Base-by-base conservation (phyloP, 2,113 vertebrate genomes). In the Corythoichthys haematopterus region DNA sequence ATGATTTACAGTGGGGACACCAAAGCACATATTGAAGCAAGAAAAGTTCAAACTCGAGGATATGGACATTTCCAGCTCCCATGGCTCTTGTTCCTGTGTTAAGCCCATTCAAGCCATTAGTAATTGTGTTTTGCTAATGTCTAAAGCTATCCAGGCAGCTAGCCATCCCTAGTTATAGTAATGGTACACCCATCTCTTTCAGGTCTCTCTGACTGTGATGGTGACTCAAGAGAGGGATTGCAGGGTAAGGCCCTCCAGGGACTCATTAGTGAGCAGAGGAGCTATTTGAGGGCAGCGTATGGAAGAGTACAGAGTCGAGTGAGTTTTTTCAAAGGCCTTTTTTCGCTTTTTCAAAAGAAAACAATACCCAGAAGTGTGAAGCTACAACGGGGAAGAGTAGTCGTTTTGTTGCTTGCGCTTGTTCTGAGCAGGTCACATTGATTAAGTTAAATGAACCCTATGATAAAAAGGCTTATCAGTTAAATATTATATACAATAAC, bases 241-340 rank as follows among this genome's bases (percentile, higher is more conserved):
- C 57, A 61, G 66, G 83, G 66, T 74, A 74, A 75, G 75, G 78
- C 66, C 76, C 89, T 84, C 80, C 46, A 58, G 87, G 85, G 89
- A 88, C 85, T 90, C 89, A 89, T 90, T 89, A 90, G 78, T 3
- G 56, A 76, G 55, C 66, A 84, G 70, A 15, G 37, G 70, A 75
- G 74, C 78, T 86, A 77, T 82, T 82, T 84, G 83, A 84, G 84
- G 71, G 77, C 66, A 5, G 5, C 13, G 63, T 65, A 70, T 20
- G 52, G 58, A 52, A 64, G 64, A 72, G 72, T 50, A 68, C 33
- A 58, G 63, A 72, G 72, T 48, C 61, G 10, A 62, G 38, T 38
- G 59, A 68, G 47, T 16, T 48, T 11, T 46, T 1, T 37, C 3
- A 13, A 62, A 46, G 20, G 60, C 11, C 60, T 9, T 8, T 46